Base-by-base conservation (phyloP, 2,888 invertebrate genomes). In the Scrobipalpa costella region DNA sequence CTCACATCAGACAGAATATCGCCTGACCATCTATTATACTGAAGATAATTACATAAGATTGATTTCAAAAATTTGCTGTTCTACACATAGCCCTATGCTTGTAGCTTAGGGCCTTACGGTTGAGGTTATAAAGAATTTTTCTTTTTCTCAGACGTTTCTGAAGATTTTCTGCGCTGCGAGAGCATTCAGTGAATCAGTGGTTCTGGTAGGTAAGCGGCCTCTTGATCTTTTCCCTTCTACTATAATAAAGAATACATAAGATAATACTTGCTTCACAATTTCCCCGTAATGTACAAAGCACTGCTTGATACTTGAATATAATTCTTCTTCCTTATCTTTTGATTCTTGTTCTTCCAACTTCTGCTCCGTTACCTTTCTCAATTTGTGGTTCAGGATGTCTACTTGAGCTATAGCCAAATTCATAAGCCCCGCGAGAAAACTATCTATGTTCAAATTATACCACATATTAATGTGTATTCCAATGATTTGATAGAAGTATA, bases 401-500 rank as follows among this genome's bases (percentile, higher is more conserved):
- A 59, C 13, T 21, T 59, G 59, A n/a, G 59, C 59, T 7, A 59
- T 44, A 7, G 21, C n/a, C n/a, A 59, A 21, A 13, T 59, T 59
- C 59, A 59, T 27, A 0, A 59, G 13, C 7, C 59, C 59, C 44
- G 44, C 27, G n/a, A 59, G 44, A 8, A 59, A 47, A 21, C 59
- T 59, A 9, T 59, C 59, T 13, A 59, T 44, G 33, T 59, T 59
- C 21, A 59, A 44, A 27, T 59, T 59, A 9, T 44, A 59, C 59
- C 59, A 59, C 59, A 59, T 59, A 9, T 44, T 44, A 0, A 44
- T 27, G 15, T 59, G 59, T 19, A 59, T 59, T 17, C 59, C 59
- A 7, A 59, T 59, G 7, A 44, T 59, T 33, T 59, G 59, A 21
- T 59, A 59, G 44, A 59, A 59, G 15, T 59, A 59, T 13, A 59